Percentiles rank a stretch among this genome's conserved stretches.
These are phyloP conservation scores for Nemotelus nigrinus DNA, from an alignment of 2,888 invertebrate species.

Conservation along the genomic window DNA sequence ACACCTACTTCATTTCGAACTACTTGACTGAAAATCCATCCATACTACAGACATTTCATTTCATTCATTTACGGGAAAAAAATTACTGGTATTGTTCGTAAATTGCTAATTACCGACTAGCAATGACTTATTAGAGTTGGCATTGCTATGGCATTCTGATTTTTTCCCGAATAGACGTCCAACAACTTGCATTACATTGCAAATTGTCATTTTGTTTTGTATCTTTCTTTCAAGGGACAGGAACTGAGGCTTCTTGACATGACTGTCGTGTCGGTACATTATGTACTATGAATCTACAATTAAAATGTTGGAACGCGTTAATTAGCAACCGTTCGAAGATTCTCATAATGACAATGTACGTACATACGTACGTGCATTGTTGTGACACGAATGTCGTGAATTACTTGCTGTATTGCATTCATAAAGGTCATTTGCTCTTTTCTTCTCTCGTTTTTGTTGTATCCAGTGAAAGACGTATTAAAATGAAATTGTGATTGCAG, in stretches of 20 bases:
- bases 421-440: slow-evolving; percentile 15
- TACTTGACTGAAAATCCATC: too few species aligned
- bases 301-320: slow-evolving; percentile 34
- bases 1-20: not conserved
- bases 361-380: too few species aligned
- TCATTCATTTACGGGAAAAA: slow-evolving; percentile 21
- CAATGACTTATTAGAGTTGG: slow-evolving; percentile 36
- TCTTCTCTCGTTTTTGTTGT: too few species aligned
- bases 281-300: not conserved
- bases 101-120: slow-evolving; percentile 27
- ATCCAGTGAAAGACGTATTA: too few species aligned
- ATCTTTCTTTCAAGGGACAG: not conserved
- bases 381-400: not conserved
- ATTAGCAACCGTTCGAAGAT: slow-evolving; percentile 34
- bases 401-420: slow-evolving; percentile 21
- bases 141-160: slow-evolving; percentile 29
- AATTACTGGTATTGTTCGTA: slow-evolving; percentile 36
- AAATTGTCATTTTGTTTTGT: not conserved
- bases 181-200: not conserved
- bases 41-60: not conserved
- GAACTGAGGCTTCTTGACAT: not conserved
- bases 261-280: not conserved
- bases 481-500: too few species aligned
- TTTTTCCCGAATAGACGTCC: not conserved
- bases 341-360: slow-evolving; percentile 23